These are phyloP conservation scores for Rhagium mordax DNA, from an alignment of 2,888 invertebrate species.

Conservation along the genomic window DNA sequence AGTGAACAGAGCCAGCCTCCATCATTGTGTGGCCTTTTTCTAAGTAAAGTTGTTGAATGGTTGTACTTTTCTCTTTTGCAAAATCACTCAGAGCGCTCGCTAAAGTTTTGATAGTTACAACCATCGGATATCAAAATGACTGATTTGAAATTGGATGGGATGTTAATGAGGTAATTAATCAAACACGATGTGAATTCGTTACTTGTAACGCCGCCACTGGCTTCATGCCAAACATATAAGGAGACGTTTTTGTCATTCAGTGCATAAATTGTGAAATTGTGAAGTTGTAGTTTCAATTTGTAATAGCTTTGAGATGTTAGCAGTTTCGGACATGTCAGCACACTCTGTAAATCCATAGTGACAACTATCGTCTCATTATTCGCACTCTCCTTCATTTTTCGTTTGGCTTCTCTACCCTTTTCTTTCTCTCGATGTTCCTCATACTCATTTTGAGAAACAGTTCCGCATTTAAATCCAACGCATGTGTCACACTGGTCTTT, in stretches of 20 bases:
- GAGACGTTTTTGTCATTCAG: conserved; percentile 12
- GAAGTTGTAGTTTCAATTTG: conserved; percentile 7
- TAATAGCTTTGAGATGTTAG: conserved; percentile 6
- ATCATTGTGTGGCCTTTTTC: neutral
- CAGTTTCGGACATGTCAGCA: conserved; percentile 4
- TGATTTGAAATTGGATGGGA: neutral
- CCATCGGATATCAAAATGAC: neutral
- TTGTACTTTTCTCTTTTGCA: neutral
- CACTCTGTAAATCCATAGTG: conserved; percentile 10
- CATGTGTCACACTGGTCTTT: conserved; percentile 13
- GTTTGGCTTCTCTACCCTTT: neutral
- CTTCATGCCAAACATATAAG: conserved; percentile 24
- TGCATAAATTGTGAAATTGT: neutral
- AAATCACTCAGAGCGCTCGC: neutral
- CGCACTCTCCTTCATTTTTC: neutral
- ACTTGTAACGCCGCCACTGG: conserved; percentile 8
- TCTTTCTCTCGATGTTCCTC: neutral
- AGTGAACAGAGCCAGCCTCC: conserved; percentile 22
- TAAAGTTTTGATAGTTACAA: neutral
- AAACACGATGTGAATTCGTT: neutral
- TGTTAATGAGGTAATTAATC: neutral
- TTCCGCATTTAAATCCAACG: neutral
- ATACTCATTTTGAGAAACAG: neutral
- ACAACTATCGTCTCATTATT: neutral
- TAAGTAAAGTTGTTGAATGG: neutral